Evolutionary conservation across 2,113 vertebrate genomes (phyloP).

Genomic region (Hirundichthys speculiger): DNA sequence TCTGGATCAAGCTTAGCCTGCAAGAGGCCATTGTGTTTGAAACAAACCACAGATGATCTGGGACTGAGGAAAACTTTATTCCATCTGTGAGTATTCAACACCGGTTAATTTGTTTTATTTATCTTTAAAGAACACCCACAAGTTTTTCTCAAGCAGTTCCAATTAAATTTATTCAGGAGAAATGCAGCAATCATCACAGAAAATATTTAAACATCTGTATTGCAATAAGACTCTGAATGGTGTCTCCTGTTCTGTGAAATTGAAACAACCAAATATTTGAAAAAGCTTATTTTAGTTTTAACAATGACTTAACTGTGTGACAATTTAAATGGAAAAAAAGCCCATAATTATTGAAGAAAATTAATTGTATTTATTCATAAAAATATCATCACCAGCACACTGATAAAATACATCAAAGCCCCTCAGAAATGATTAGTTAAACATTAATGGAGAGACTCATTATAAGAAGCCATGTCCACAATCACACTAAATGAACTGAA

Average conservation of each 20-base stretch:
- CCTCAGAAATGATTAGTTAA: too few relatives aligned
- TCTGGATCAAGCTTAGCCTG: constrained; percentile 71
- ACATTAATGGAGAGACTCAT: too few relatives aligned
- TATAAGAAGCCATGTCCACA: constrained; percentile 32
- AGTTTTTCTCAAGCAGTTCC: constrained; percentile 18
- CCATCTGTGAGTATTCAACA: constrained; percentile 33
- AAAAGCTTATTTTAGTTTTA: neutral
- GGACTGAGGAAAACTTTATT: constrained; percentile 65
- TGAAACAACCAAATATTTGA: neutral
- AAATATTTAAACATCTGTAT: neutral
- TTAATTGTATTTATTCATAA: constrained; percentile 33
- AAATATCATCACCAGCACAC: constrained; percentile 22
- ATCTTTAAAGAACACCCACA: constrained; percentile 14
- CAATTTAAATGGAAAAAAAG: constrained; percentile 12
- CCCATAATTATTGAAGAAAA: constrained; percentile 28
- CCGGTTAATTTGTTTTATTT: constrained; percentile 13
- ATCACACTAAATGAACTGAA: neutral
- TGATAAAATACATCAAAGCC: constrained; percentile 19
- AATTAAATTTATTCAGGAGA: neutral
- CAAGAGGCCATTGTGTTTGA: constrained; percentile 70
- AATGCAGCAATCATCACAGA: neutral
- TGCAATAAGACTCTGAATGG: neutral
- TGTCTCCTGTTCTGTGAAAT: neutral
- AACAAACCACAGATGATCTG: constrained; percentile 52
- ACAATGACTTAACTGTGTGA: neutral